Conservation (phyloP, 1,140 invertebrate genomes). For the Lucilia sericata region DNA sequence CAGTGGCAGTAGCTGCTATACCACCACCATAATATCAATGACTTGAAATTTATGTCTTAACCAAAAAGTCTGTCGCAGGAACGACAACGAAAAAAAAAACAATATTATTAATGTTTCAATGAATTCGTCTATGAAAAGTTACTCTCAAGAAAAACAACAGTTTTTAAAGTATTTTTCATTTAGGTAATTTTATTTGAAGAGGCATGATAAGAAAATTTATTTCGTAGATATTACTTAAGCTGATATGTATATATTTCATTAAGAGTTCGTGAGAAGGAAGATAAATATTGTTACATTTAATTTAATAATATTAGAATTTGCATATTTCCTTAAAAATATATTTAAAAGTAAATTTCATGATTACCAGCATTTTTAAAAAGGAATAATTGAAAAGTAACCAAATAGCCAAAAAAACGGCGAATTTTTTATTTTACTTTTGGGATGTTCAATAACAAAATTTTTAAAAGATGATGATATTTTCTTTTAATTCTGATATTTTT, state of each 20-base stretch:
- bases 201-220: neutral
- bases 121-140: neutral
- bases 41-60: slow-evolving; percentile 12
- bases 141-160: neutral
- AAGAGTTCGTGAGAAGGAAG: neutral
- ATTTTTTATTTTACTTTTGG: too few relatives aligned
- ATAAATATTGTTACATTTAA: slow-evolving; percentile 3
- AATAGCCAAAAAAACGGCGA: too few relatives aligned
- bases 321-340: neutral
- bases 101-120: neutral
- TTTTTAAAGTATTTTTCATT: slow-evolving; percentile 18
- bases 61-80: neutral
- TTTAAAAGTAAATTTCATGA: neutral
- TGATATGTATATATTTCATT: neutral
- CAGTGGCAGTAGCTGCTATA: neutral
- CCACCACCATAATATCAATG: neutral
- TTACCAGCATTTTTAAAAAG: neutral
- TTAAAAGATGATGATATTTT: too few relatives aligned
- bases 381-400: neutral
- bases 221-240: neutral
- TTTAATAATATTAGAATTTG: neutral
- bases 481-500: too few relatives aligned
- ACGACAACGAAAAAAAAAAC: neutral
- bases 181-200: neutral
- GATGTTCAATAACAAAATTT: too few relatives aligned